These are phyloP conservation scores for Noctua fimbriata DNA, from an alignment of 2,888 invertebrate species.

Conservation along the genomic window DNA sequence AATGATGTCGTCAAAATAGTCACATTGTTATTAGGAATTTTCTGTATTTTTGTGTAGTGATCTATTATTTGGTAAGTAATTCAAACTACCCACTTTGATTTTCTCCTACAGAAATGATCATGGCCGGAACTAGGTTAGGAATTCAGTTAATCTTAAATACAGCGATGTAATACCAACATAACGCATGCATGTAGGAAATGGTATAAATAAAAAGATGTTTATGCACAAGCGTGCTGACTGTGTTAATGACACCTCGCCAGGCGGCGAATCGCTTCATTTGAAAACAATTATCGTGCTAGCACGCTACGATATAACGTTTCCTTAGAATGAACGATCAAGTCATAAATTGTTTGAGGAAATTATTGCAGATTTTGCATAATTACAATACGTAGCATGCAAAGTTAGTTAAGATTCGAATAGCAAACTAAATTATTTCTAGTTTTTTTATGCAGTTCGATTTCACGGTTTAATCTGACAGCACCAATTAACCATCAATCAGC, in stretches of 20 bases:
- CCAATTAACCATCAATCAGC: constrained; percentile 39
- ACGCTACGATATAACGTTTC: constrained; percentile 70
- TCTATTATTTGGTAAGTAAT: not conserved
- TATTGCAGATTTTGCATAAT: constrained; percentile 40
- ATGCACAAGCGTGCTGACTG: constrained; percentile 69
- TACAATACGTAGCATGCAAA: constrained; percentile 26
- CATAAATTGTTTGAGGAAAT: constrained; percentile 42
- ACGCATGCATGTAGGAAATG: constrained; percentile 60
- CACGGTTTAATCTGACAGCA: constrained; percentile 8
- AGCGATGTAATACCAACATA: constrained; percentile 47
- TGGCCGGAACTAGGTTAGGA: constrained; percentile 44
- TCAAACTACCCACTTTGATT: constrained; percentile 26
- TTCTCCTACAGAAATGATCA: constrained; percentile 13
- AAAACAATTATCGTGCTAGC: constrained; percentile 76
- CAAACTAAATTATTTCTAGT: constrained; percentile 6
- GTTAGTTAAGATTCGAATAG: constrained; percentile 8
- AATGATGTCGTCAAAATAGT: constrained; percentile 8
- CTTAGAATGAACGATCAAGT: constrained; percentile 65
- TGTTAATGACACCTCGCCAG: constrained; percentile 71
- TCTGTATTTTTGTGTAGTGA: not conserved
- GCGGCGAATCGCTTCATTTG: constrained; percentile 71
- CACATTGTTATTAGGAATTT: not conserved
- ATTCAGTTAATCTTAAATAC: constrained; percentile 53
- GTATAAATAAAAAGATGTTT: constrained; percentile 68
- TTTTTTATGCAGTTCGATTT: constrained; percentile 16